A percentile compares a stretch with the other conserved stretches of the same genome.
phyloP scores from a whole-genome alignment of 2,113 vertebrate genomes.

The Lagopus leucura region DNA sequence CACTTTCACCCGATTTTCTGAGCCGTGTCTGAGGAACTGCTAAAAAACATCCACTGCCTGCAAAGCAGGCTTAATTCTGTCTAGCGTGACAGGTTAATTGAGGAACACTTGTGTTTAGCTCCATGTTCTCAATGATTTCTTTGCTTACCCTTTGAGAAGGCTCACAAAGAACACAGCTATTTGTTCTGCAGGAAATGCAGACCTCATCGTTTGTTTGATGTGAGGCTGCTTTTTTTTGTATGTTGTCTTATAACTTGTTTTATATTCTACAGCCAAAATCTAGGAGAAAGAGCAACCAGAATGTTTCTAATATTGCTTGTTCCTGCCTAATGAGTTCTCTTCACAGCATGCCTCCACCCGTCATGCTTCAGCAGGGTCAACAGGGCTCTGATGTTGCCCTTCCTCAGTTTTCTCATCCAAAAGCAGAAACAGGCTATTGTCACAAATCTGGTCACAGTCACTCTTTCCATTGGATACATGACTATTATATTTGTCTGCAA shows the following conservation, averaged over 20 bases:
- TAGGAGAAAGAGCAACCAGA: neutral
- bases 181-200: neutral
- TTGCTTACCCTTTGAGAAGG: neutral
- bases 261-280: slow-evolving; percentile 17
- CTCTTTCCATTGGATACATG: neutral
- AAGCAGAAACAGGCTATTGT: neutral
- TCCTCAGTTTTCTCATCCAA: neutral
- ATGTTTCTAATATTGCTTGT: neutral
- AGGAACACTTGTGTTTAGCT: neutral
- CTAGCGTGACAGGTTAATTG: no score
- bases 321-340: slow-evolving; percentile 24
- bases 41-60: neutral
- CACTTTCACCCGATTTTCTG: neutral
- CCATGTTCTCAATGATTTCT: neutral
- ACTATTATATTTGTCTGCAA: neutral
- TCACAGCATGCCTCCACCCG: slow-evolving; percentile 36
- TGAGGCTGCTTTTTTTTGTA: neutral
- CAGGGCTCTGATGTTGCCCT: neutral
- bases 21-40: fast-evolving
- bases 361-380: neutral
- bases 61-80: neutral
- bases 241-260: neutral
- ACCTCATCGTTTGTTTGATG: neutral
- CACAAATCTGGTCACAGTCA: neutral
- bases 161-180: neutral